phyloP scores from a whole-genome alignment of 2,888 invertebrate genomes.

The Melieria picta region DNA sequence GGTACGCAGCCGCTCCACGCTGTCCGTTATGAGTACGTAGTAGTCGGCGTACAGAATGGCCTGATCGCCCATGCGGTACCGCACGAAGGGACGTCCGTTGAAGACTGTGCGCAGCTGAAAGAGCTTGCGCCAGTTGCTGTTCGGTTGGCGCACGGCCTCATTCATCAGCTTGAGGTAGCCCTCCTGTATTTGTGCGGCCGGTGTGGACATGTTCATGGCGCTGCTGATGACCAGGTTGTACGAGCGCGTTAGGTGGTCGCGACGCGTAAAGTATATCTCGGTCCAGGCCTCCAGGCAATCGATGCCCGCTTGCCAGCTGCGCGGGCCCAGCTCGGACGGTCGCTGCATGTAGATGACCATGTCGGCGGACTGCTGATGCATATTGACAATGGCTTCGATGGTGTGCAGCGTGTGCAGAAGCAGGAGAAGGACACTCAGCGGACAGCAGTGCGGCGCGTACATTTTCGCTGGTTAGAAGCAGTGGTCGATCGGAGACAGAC shows the following conservation, averaged over 20 bases:
- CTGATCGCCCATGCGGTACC: conserved; percentile 35
- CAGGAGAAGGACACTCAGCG: background rate
- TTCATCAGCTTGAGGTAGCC: conserved; percentile 57
- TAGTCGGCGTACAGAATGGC: conserved; percentile 55
- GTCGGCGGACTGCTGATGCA: conserved; percentile 52
- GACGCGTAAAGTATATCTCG: conserved; percentile 52
- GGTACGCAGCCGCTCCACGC: conserved; percentile 45
- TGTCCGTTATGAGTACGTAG: conserved; percentile 61
- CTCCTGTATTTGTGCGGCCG: conserved; percentile 62
- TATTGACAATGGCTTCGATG: conserved; percentile 51
- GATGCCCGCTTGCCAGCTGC: conserved; percentile 57
- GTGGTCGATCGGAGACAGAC: no score
- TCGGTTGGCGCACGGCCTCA: conserved; percentile 36
- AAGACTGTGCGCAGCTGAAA: conserved; percentile 57
- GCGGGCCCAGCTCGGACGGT: conserved; percentile 51
- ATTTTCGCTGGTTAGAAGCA: background rate
- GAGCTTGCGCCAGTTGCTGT: conserved; percentile 31
- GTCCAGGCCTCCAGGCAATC: conserved; percentile 56
- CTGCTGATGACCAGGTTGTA: conserved; percentile 57
- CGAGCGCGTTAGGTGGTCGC: conserved; percentile 51
- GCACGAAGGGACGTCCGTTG: conserved; percentile 43
- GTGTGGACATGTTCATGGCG: conserved; percentile 57
- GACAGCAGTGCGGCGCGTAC: background rate
- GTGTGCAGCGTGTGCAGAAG: background rate
- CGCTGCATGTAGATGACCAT: conserved; percentile 54